Base-by-base conservation (phyloP, 2,888 invertebrate species). In the Agrochola lychnidis region DNA sequence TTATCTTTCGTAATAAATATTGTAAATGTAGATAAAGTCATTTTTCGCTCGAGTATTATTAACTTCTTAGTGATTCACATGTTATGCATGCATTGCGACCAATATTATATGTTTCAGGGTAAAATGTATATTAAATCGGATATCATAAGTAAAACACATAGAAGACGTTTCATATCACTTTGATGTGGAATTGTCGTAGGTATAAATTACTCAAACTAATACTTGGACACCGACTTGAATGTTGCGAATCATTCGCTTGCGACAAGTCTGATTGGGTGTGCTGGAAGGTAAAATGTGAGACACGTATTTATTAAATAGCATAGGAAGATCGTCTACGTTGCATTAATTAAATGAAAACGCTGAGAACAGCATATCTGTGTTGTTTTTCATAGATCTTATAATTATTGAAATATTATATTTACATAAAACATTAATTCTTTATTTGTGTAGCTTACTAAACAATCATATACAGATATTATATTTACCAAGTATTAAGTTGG, bases 231-330 rank as follows among this genome's bases (percentile, higher is more conserved):
- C n/a, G 71, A 69, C 53, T 79, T 53, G 14, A 62, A 53, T 42
- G 56, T 62, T 51, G 40, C 25, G 40, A 63, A 73, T 22, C 22
- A n/a, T 45, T 63, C 36, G 25, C 73, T 74, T 64, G 40, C 56
- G n/a, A 40, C 40, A 56, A 73, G 71, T 76, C 40, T 68, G 66
- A 45, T 51, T 70, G 68, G 36, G 45, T 68, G 36, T 63, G 74
- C 72, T 74, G 73, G 51, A 78, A 78, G 70, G 25, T 75, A 59
- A 67, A 79, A 68, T 78, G 73, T 76, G 59, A 80, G 61, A 82
- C 81, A 80, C 64, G 56, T 83, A 86, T 79, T 78, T 86, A 86
- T 83, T 82, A 70, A 82, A 76, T 86, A 81, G 74, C 61, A 53
- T 70, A 78, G 59, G 81, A 75, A 77, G 61, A 82, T 72, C 45